phyloP scores from a whole-genome alignment of 2,797 vertebrate species.

The Eospalax fontanierii region DNA sequence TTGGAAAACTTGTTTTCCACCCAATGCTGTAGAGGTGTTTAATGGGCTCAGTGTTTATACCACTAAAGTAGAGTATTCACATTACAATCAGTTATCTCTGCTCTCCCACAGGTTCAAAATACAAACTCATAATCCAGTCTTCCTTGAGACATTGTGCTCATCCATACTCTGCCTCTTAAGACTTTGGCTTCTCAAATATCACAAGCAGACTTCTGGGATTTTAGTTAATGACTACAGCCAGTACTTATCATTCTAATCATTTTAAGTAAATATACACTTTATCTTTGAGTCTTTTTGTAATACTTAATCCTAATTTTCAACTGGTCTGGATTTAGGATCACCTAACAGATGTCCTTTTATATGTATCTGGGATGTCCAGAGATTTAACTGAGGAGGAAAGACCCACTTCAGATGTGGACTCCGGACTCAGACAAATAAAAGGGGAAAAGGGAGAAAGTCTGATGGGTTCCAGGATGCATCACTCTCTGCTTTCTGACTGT shows the following conservation, averaged over 20 bases:
- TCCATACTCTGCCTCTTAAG: not conserved
- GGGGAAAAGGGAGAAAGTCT: not conserved
- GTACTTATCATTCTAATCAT: conserved; percentile 23
- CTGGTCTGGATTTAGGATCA: not conserved
- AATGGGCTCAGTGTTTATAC: accelerated
- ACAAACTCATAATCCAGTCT: not conserved
- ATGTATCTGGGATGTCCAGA: not conserved
- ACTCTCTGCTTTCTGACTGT: not conserved
- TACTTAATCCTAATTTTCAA: not conserved
- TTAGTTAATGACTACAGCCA: not conserved
- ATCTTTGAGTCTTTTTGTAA: not conserved
- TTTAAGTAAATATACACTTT: conserved; percentile 39
- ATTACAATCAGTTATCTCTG: not conserved
- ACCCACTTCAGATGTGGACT: too few relatives aligned
- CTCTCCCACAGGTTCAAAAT: not conserved
- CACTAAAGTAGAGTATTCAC: not conserved
- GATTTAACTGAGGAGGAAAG: not conserved
- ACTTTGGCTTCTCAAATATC: not conserved
- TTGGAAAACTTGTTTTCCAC: not conserved
- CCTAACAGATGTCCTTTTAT: not conserved
- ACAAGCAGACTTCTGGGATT: not conserved
- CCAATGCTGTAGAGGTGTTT: not conserved
- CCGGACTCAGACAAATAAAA: not conserved
- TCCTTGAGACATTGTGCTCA: not conserved
- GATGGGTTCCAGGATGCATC: not conserved